A percentile compares a stretch with the other conserved stretches of the same genome.
Evolutionary conservation across 2,888 invertebrate genomes (phyloP).

Genomic region (Drosophila helvetica): DNA sequence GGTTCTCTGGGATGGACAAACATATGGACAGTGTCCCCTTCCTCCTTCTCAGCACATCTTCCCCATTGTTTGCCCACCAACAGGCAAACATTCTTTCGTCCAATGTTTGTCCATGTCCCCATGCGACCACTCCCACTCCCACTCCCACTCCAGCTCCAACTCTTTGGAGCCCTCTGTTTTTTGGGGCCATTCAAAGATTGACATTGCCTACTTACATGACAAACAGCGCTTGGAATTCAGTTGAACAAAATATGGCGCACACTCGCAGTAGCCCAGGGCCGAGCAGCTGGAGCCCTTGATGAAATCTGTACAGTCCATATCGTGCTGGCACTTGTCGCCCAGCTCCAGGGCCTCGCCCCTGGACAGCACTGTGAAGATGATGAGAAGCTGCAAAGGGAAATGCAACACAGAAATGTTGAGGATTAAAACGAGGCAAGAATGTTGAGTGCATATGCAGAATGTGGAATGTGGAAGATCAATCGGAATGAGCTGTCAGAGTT

Average conservation of each 20-base stretch:
- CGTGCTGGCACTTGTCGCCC: slow-evolving; percentile 84
- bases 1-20: neutral
- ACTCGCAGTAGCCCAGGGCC: slow-evolving; percentile 88
- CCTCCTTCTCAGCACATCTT: no score
- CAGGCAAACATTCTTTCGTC: slow-evolving; percentile 22
- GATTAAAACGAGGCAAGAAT: neutral
- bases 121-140: slow-evolving; percentile 22
- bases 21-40: no score
- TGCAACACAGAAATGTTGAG: neutral
- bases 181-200: slow-evolving; percentile 68
- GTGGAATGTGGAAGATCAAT: neutral
- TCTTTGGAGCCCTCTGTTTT: neutral
- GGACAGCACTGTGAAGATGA: slow-evolving; percentile 53
- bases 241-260: slow-evolving; percentile 92
- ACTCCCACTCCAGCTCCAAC: slow-evolving; percentile 15
- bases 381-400: slow-evolving; percentile 51
- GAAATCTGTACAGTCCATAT: slow-evolving; percentile 84
- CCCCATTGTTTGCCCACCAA: slow-evolving; percentile 23
- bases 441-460: neutral
- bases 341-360: slow-evolving; percentile 67
- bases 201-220: slow-evolving; percentile 88
- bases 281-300: slow-evolving; percentile 84
- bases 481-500: neutral
- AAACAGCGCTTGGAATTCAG: slow-evolving; percentile 91
- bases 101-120: slow-evolving; percentile 34